Evolutionary conservation across 2,888 invertebrate species (phyloP), one percentile per base, ranked within the genome.

Genomic region (Eubasilissa splendida): DNA sequence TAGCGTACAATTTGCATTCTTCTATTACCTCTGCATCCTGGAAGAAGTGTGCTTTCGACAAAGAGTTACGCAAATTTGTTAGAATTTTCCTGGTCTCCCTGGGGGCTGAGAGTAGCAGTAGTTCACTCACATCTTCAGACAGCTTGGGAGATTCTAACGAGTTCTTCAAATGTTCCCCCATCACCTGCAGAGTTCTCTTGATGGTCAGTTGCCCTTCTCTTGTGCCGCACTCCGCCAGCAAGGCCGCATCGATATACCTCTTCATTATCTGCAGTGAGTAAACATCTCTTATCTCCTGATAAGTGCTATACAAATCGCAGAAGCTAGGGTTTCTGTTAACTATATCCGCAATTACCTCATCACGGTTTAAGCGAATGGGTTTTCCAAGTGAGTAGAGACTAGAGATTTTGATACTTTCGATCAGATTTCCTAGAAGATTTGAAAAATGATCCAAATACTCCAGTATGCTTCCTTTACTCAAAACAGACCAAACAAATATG

Each of bases 141-240:
- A 73, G 12, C 33, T 73, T 56, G 12, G 71, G 71, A n/a, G 71
- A 73, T 12, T 73, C 71, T 11, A 56, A 31, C 12, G 71, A 56
- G 50, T 58, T 56, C 31, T 73, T 73, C 7, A 73, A 42, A 12
- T 56, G 56, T 56, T 73, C 71, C n/a, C 71, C 71, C 12, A 58
- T 12, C 31, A 58, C 56, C 42, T 56, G 56, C 8, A 73, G 3
- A 33, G 33, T 12, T n/a, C 63, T 63, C 33, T 63, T 63, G 7
- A 63, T 31, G 12, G 31, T 63, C 33, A 63, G 33, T 63, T 31
- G 63, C 12, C 63, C 63, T 42, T 33, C 63, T 33, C 63, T 63
- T 10, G 33, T 53, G 52, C 53, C 70, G 53, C 71, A 56, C 33
- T 33, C 33, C 9, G 71, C 56, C 31, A 33, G 11, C n/a, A 58